These are phyloP conservation scores for Holacanthella duospinosa DNA, from an alignment of 2,888 invertebrate species.

Conservation along the genomic window DNA sequence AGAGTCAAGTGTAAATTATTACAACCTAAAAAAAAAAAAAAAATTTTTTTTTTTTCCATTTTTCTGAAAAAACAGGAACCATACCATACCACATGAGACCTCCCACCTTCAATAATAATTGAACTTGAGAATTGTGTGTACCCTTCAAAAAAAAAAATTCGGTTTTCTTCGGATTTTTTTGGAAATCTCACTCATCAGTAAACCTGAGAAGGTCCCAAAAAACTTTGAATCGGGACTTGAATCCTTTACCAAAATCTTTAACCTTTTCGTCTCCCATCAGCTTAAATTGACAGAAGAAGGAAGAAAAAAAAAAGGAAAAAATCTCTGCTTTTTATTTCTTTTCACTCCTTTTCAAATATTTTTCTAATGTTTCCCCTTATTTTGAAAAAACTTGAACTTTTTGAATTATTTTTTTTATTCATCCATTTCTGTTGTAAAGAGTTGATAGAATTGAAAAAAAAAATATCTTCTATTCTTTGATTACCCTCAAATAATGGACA, in stretches of 20 bases:
- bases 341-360: not conserved
- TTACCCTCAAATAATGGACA: not conserved
- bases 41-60: not conserved
- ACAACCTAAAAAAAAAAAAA: not conserved
- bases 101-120: not conserved
- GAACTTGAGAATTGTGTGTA: too few species aligned
- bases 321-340: constrained; percentile 3
- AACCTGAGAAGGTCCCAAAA: not conserved
- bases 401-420: not conserved
- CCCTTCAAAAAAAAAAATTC: too few species aligned
- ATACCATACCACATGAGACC: not conserved
- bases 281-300: constrained; percentile 1
- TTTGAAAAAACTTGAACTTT: not conserved
- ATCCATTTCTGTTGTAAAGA: not conserved
- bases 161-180: too few species aligned
- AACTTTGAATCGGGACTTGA: not conserved
- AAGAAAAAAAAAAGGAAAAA: too few species aligned
- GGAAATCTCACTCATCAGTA: not conserved
- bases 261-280: not conserved
- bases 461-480: not conserved
- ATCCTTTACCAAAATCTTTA: not conserved
- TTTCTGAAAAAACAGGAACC: not conserved
- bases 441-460: not conserved
- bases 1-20: constrained; percentile 1
- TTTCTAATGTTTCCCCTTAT: not conserved